A percentile compares a stretch with the other conserved stretches of the same genome.
Conservation (phyloP, 2,113 vertebrate genomes). For the Grammatotria lemairii region DNA sequence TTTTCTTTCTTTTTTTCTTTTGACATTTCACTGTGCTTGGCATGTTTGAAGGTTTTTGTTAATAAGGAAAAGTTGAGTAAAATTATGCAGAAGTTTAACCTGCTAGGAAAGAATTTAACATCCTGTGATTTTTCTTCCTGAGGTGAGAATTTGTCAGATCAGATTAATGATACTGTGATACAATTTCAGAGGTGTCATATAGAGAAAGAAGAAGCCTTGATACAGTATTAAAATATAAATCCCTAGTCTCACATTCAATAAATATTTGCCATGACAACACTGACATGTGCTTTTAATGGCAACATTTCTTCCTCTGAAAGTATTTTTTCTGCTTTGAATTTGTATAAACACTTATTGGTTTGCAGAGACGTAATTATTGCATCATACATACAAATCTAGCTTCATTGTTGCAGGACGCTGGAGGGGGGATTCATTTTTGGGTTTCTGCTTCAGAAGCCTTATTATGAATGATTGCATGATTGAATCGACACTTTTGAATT, state of each 20-base stretch:
- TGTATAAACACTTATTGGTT: not conserved
- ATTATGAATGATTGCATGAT: not conserved
- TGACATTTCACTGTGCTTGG: not conserved
- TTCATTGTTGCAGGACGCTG: not conserved
- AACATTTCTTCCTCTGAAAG: not conserved
- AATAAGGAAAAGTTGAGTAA: not conserved
- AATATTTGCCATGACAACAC: not conserved
- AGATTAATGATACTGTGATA: not conserved
- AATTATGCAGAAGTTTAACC: not conserved
- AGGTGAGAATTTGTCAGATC: constrained; percentile 2
- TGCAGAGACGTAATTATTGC: not conserved
- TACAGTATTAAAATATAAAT: constrained; percentile 21
- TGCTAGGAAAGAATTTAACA: not conserved
- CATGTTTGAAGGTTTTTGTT: not conserved
- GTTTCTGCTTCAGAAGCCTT: not conserved
- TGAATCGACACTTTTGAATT: not conserved
- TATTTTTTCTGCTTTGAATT: not conserved
- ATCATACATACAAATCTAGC: not conserved
- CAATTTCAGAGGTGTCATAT: not conserved
- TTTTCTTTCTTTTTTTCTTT: fast-evolving
- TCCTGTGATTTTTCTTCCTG: not conserved
- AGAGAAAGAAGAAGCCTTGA: not conserved
- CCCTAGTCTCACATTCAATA: not conserved
- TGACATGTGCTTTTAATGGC: not conserved
- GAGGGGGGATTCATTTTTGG: not conserved